Conservation (phyloP, 2,888 invertebrate species). For the Macaria notata region DNA sequence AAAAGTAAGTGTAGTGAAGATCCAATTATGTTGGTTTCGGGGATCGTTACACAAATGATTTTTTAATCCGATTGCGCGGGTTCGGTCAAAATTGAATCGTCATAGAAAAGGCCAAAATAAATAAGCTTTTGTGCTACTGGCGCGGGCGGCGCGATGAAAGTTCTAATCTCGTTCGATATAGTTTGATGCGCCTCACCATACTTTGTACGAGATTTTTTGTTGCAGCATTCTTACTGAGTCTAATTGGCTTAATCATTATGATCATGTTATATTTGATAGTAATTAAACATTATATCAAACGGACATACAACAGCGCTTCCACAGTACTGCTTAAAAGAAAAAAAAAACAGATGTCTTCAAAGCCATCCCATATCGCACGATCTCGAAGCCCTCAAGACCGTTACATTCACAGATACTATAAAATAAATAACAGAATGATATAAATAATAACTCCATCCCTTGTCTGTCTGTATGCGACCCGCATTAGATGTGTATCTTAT, state of each 20-base stretch:
- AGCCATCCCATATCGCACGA: too few species aligned
- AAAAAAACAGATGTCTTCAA: too few species aligned
- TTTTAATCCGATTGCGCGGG: slow-evolving; percentile 45
- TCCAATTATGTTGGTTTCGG: slow-evolving; percentile 39
- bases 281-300: too few species aligned
- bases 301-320: too few species aligned
- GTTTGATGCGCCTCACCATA: slow-evolving; percentile 54
- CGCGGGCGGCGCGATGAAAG: slow-evolving; percentile 61
- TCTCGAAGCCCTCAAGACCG: slow-evolving; percentile 38
- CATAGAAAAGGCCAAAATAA: slow-evolving; percentile 56
- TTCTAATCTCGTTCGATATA: slow-evolving; percentile 68
- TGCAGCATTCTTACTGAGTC: slow-evolving; percentile 4
- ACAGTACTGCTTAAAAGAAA: too few species aligned
- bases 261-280: background rate
- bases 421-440: background rate
- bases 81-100: slow-evolving; percentile 68
- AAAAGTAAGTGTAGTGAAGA: slow-evolving; percentile 26
- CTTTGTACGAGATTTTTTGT: slow-evolving; percentile 12
- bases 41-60: slow-evolving; percentile 51
- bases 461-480: slow-evolving; percentile 54
- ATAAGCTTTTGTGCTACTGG: slow-evolving; percentile 40
- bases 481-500: slow-evolving; percentile 70
- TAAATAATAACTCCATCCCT: slow-evolving; percentile 31
- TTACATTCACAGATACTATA: slow-evolving; percentile 39
- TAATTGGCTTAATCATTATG: slow-evolving; percentile 13